Evolutionary conservation across 2,888 invertebrate genomes (phyloP).

Genomic region (Drosophila maculinotata): DNA sequence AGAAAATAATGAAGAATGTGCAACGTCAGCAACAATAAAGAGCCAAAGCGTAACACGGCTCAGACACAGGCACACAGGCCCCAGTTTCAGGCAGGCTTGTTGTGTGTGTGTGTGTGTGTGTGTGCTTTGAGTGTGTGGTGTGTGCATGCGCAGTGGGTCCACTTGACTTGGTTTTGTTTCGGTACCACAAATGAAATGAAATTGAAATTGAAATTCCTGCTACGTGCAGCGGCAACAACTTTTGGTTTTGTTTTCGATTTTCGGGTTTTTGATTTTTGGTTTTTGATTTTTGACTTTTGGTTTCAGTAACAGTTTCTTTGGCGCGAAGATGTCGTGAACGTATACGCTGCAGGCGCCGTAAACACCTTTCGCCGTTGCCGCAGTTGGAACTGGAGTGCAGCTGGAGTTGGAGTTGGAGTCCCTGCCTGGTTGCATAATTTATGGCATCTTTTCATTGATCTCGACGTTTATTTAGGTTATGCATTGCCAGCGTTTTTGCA

Average conservation of each 20-base stretch:
- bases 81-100: neutral
- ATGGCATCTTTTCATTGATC: slow-evolving; percentile 70
- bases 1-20: slow-evolving; percentile 68
- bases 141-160: slow-evolving; percentile 47
- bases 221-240: slow-evolving; percentile 52
- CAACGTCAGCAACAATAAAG: slow-evolving; percentile 56
- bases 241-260: slow-evolving; percentile 23
- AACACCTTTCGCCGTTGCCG: slow-evolving; percentile 67
- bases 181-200: slow-evolving; percentile 37
- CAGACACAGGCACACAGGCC: slow-evolving; percentile 1
- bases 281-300: slow-evolving; percentile 25
- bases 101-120: neutral
- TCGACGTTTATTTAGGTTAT: slow-evolving; percentile 73
- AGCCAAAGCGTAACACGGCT: slow-evolving; percentile 40
- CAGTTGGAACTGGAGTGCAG: slow-evolving; percentile 5
- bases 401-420: slow-evolving; percentile 22
- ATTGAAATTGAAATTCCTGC: slow-evolving; percentile 74
- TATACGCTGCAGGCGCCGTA: slow-evolving; percentile 48
- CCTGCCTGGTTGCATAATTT: slow-evolving; percentile 73
- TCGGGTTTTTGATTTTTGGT: slow-evolving; percentile 26
- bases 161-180: slow-evolving; percentile 62
- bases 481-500: slow-evolving; percentile 29
- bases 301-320: slow-evolving; percentile 27
- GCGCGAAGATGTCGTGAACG: slow-evolving; percentile 55
- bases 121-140: neutral